phyloP scores from a whole-genome alignment of 2,888 invertebrate species.

The Rhagium mordax region DNA sequence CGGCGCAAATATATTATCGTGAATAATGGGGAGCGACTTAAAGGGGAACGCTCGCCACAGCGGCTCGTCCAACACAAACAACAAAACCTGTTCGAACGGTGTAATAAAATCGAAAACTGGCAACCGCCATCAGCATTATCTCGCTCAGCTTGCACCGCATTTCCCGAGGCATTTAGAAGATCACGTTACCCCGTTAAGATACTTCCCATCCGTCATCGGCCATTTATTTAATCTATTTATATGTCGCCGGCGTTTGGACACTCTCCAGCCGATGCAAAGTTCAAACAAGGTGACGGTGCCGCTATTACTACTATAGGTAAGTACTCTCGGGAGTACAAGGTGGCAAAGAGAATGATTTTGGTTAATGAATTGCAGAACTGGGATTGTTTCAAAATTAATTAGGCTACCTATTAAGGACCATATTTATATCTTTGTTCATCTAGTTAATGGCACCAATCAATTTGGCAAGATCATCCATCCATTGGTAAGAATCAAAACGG shows the following conservation, averaged over 20 bases:
- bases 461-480: too few relatives aligned
- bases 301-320: not conserved
- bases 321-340: not conserved
- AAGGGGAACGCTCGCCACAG: constrained; percentile 23
- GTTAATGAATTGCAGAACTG: too few relatives aligned
- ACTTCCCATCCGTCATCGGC: constrained; percentile 49
- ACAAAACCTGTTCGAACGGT: constrained; percentile 9
- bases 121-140: constrained; percentile 12
- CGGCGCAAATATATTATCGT: constrained; percentile 25
- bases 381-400: too few relatives aligned
- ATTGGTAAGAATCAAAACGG: too few relatives aligned
- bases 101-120: constrained; percentile 9
- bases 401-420: too few relatives aligned
- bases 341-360: not conserved
- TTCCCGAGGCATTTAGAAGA: constrained; percentile 23
- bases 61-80: constrained; percentile 6
- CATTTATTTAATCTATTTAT: constrained; percentile 60
- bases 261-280: constrained; percentile 54
- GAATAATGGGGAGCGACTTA: constrained; percentile 31
- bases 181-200: constrained; percentile 42
- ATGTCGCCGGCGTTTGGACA: constrained; percentile 52
- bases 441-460: too few relatives aligned
- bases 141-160: constrained; percentile 3
- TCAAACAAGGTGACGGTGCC: not conserved
- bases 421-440: too few relatives aligned